Base-by-base conservation (phyloP, 2,888 invertebrate species). In the Creontiades dilutus region DNA sequence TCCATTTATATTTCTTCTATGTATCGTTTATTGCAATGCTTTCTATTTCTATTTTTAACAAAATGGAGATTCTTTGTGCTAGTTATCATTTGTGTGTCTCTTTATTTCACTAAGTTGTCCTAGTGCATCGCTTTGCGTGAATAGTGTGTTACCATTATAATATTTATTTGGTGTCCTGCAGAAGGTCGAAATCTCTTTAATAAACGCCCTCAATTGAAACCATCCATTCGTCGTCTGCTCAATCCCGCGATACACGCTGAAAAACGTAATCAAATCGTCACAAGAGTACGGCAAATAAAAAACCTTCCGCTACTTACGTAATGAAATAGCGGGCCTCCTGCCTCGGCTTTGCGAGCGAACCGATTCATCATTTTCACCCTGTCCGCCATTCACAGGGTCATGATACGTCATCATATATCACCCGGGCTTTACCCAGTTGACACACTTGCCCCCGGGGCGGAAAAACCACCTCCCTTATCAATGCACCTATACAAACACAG, bases 381-480 rank as follows among this genome's bases (percentile, higher is more conserved):
- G 19, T 52, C 78, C 47, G 82, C 47, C 82, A 82, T 48, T 78
- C 82, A 47, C 48, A 82, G 19, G 52, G 12, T n/a, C 55, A 23
- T 48, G 52, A 82, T 82, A 82, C 82, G 52, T 82, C 82, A 82
- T 82, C 82, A 82, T 82, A 55, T 82, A 82, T 82, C 82, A 82
- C 52, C 14, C 2, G 27, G 23, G 52, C 52, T 47, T 78, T 47
- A 47, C 52, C 48, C 52, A 7, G 82, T 27, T 55, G 82, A 82
- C 82, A 52, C 82, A 55, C 23, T 82, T 82, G 47, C 48, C 27
- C 55, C 47, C 46, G 19, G 11, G 46, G 78, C 78, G 76, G 11
- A 28, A 28, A 76, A 28, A 9, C 76, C 76, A 13, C n/a, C 2
- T 37, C 37, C 37, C 78, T 78, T 47, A 78, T 78, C 78, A 78